These are phyloP conservation scores for Entomobrya proxima DNA, from an alignment of 2,888 invertebrate genomes.

Conservation along the genomic window DNA sequence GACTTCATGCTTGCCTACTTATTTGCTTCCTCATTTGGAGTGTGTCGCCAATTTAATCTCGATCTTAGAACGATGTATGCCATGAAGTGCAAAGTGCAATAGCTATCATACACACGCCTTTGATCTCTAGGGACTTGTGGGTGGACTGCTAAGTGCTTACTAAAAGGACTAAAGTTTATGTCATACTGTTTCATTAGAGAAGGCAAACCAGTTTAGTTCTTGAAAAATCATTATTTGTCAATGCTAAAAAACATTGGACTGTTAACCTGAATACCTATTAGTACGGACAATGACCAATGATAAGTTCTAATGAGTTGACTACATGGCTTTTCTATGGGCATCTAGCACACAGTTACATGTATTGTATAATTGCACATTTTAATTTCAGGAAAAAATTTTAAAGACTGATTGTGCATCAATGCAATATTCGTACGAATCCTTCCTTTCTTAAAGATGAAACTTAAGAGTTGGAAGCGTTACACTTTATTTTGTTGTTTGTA, in stretches of 20 bases:
- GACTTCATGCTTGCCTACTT: conserved; percentile 57
- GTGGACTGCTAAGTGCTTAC: neutral
- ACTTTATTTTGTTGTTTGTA: too few species aligned
- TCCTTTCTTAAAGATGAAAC: too few species aligned
- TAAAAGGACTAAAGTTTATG: neutral
- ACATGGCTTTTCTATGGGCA: neutral
- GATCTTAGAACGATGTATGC: neutral
- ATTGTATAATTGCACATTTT: too few species aligned
- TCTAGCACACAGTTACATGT: too few species aligned
- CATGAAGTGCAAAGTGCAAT: neutral
- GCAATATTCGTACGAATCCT: too few species aligned
- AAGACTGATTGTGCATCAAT: too few species aligned
- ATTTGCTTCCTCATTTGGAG: conserved; percentile 1
- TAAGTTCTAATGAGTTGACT: neutral
- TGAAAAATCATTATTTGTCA: conserved; percentile 38
- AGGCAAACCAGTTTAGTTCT: conserved; percentile 39
- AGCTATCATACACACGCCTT: neutral
- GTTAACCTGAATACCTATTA: neutral
- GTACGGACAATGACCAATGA: neutral
- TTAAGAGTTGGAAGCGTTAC: too few species aligned
- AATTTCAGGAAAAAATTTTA: too few species aligned
- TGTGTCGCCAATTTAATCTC: neutral
- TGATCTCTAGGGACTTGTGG: neutral
- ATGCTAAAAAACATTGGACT: conserved; percentile 10
- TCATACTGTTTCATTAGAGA: conserved; percentile 3